Evolutionary conservation across 2,113 vertebrate genomes (phyloP).

Genomic region (Anguilla japonica): DNA sequence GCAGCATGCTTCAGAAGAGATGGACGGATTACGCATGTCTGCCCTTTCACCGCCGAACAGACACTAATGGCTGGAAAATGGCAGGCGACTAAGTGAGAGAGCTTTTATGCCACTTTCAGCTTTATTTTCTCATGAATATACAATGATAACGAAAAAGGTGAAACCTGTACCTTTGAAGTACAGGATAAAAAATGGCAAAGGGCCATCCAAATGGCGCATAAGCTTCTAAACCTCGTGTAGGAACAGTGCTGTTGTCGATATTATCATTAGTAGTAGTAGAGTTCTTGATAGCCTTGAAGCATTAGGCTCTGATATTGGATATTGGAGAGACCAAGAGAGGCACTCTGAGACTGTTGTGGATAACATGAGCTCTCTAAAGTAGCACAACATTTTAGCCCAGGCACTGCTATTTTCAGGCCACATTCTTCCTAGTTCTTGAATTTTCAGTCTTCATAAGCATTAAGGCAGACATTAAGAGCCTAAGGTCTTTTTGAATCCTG

Average conservation of each 20-base stretch:
- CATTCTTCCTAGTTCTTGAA: no score
- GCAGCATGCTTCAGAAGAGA: constrained; percentile 22
- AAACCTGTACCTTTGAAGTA: constrained; percentile 34
- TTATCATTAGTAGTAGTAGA: not conserved
- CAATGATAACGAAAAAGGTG: constrained; percentile 32
- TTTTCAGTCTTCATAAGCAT: not conserved
- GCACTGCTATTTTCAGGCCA: no score
- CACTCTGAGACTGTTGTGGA: not conserved
- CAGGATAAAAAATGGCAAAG: not conserved
- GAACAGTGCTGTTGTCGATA: not conserved
- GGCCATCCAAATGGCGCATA: not conserved
- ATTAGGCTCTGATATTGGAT: not conserved
- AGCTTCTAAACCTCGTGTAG: not conserved
- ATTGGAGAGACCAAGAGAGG: not conserved
- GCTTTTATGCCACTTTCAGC: constrained; percentile 27
- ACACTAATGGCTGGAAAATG: constrained; percentile 10
- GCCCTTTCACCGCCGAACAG: constrained; percentile 11
- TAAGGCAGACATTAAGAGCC: not conserved
- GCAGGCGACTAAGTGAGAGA: constrained; percentile 25
- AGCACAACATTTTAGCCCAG: no score
- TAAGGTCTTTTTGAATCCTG: not conserved
- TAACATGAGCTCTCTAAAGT: not conserved
- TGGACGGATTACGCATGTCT: constrained; percentile 19
- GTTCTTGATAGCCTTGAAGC: not conserved
- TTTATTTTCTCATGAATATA: constrained; percentile 41